phyloP scores from a whole-genome alignment of 2,113 vertebrate genomes.

The Sitta europaea region DNA sequence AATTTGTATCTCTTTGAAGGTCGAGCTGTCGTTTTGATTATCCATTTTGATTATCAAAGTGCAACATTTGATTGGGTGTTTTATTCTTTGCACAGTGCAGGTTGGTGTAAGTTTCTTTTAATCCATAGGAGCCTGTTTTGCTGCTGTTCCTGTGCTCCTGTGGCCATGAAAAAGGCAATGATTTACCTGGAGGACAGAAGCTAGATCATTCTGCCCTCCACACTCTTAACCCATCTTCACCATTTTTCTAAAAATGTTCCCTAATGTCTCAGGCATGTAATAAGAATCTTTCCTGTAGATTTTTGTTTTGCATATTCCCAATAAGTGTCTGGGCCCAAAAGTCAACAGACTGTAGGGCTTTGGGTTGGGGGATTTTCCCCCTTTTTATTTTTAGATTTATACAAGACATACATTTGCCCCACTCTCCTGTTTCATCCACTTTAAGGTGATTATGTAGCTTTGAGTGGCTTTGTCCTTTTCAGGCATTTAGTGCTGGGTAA shows the following conservation, averaged over 20 bases:
- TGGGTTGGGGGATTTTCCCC: too few species aligned
- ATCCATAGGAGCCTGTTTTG: neutral
- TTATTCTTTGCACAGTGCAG: neutral
- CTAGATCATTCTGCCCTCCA: neutral
- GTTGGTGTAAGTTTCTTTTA: neutral
- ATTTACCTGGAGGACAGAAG: neutral
- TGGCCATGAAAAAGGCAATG: neutral
- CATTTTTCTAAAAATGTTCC: neutral
- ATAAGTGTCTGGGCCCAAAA: neutral
- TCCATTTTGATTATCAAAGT: neutral
- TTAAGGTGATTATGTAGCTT: neutral
- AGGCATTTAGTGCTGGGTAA: neutral
- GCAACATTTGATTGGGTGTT: neutral
- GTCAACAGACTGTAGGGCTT: neutral
- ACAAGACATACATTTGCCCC: neutral
- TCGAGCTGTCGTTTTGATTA: neutral
- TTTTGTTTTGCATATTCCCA: neutral
- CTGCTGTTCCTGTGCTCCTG: neutral
- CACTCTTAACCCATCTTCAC: neutral
- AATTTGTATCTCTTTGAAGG: neutral
- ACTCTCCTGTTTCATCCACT: neutral
- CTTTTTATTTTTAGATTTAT: neutral
- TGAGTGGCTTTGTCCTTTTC: neutral
- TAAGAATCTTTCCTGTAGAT: neutral
- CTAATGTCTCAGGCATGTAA: neutral